These are phyloP conservation scores for Rostratula benghalensis DNA, from an alignment of 2,113 vertebrate genomes.

Conservation along the genomic window DNA sequence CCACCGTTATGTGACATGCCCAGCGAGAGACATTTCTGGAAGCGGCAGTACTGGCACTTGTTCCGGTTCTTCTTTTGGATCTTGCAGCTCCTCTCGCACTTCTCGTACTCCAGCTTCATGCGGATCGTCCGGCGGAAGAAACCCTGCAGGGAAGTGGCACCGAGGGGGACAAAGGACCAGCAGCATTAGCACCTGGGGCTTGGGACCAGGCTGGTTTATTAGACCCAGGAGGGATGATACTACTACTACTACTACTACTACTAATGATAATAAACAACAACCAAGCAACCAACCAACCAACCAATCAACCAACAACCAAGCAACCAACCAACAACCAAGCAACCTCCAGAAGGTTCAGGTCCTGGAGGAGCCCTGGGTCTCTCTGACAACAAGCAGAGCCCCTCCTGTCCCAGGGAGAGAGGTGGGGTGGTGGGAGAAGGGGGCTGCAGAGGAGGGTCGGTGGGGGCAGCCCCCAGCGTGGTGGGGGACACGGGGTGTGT, in stretches of 20 bases:
- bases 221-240: not conserved
- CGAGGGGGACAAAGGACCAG: not conserved
- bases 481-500: not conserved
- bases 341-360: not conserved
- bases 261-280: too few relatives aligned
- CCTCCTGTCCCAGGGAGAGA: not conserved
- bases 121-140: slow-evolving; percentile 95
- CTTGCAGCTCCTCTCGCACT: slow-evolving; percentile 92
- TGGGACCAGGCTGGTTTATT: not conserved
- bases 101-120: slow-evolving; percentile 97
- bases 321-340: too few relatives aligned
- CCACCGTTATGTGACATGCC: slow-evolving; percentile 98
- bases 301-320: too few relatives aligned
- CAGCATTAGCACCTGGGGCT: not conserved
- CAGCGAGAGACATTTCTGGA: slow-evolving; percentile 95
- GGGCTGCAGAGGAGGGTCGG: not conserved
- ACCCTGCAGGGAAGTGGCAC: slow-evolving; percentile 74
- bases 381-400: not conserved
- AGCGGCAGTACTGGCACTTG: slow-evolving; percentile 98
- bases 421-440: not conserved
- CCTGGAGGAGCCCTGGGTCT: not conserved
- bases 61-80: slow-evolving; percentile 98
- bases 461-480: not conserved
- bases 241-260: too few relatives aligned
- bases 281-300: too few relatives aligned